Percentiles rank a stretch among this genome's conserved stretches.
These are phyloP conservation scores for Melanerpes formicivorus DNA, from an alignment of 2,113 vertebrate species.

Conservation along the genomic window DNA sequence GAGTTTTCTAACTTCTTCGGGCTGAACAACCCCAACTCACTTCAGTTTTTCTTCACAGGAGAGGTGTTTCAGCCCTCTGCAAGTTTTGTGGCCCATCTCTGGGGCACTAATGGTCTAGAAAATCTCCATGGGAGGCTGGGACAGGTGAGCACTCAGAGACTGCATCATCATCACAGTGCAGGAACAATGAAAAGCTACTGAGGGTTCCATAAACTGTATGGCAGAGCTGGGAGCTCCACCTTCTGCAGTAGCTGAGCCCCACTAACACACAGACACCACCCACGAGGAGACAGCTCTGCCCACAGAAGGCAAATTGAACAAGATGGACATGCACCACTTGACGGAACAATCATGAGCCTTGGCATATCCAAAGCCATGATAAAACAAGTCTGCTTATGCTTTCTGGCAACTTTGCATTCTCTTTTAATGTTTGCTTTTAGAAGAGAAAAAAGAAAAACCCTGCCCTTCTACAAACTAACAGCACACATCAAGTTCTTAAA, in stretches of 20 bases:
- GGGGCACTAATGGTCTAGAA: background rate
- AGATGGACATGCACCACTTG: background rate
- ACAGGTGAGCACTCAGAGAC: rapidly evolving
- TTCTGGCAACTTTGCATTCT: background rate
- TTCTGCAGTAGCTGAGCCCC: rapidly evolving
- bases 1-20: too few species aligned
- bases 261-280: rapidly evolving
- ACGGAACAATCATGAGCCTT: background rate
- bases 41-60: too few species aligned
- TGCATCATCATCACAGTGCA: rapidly evolving
- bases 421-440: background rate
- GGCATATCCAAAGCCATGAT: background rate
- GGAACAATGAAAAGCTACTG: background rate
- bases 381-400: background rate
- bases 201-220: background rate
- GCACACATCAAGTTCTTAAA: background rate
- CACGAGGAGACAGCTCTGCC: background rate
- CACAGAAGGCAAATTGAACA: background rate
- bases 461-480: background rate
- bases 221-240: background rate
- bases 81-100: too few species aligned
- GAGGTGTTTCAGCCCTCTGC: too few species aligned
- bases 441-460: background rate
- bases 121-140: background rate
- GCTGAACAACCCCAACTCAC: too few species aligned